Evolutionary conservation across 1,140 invertebrate species (phyloP).

Genomic region (Platorchestia sp.): DNA sequence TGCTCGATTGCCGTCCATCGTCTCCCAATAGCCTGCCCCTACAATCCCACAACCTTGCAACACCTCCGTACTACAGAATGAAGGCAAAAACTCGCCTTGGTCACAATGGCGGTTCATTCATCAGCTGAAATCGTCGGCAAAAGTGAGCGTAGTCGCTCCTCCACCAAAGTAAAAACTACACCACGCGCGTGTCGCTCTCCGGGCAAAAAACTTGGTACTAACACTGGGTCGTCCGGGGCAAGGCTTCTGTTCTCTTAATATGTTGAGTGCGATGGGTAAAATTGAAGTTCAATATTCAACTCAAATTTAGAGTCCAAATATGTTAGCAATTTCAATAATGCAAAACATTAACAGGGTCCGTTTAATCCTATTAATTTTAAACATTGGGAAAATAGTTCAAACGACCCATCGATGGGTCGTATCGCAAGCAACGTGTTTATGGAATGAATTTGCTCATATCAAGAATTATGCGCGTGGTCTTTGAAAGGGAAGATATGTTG

Average conservation of each 20-base stretch:
- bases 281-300: neutral
- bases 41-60: neutral
- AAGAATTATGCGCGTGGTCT: no score
- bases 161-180: neutral
- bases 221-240: neutral
- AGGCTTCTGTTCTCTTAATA: neutral
- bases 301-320: neutral
- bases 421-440: no score
- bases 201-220: neutral
- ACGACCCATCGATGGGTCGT: no score
- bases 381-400: no score
- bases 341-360: no score
- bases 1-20: no score
- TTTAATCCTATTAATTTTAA: no score
- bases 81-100: neutral
- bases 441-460: no score
- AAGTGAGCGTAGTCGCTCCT: neutral
- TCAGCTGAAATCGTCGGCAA: neutral
- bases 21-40: no score
- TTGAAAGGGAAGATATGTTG: no score
- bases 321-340: neutral
- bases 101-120: neutral
- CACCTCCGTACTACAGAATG: neutral
- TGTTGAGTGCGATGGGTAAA: neutral
- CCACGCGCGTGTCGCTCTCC: neutral